Conservation (phyloP, 2,888 invertebrate genomes). For the Harmothoe impar region DNA sequence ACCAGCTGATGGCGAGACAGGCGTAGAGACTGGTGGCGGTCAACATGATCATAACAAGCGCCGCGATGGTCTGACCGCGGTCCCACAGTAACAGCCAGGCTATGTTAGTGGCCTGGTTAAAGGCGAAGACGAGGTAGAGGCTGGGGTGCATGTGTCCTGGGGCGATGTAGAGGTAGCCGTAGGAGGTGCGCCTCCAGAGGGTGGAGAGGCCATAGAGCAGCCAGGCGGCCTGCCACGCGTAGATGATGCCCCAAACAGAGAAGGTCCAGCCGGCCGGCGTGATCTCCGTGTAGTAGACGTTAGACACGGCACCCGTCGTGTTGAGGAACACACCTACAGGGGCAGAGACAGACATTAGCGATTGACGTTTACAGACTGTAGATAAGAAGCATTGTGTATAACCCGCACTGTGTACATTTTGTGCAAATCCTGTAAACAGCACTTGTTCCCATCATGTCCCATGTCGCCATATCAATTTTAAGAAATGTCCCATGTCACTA, state of each 20-base stretch:
- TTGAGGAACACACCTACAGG: slow-evolving; percentile 19
- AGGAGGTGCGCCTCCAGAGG: slow-evolving; percentile 72
- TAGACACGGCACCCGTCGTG: slow-evolving; percentile 72
- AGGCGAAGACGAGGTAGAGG: slow-evolving; percentile 70
- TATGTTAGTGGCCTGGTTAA: slow-evolving; percentile 73
- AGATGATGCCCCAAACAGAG: slow-evolving; percentile 78
- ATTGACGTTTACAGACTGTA: not conserved
- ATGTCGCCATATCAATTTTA: no score
- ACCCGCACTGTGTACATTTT: no score
- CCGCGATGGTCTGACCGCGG: slow-evolving; percentile 71
- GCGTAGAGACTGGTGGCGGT: slow-evolving; percentile 73
- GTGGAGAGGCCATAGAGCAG: slow-evolving; percentile 74
- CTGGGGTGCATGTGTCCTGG: slow-evolving; percentile 73
- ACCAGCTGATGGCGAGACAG: slow-evolving; percentile 71
- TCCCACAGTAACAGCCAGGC: slow-evolving; percentile 76
- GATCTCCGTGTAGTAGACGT: slow-evolving; percentile 73
- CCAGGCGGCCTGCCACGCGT: slow-evolving; percentile 75
- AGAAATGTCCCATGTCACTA: no score
- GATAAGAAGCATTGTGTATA: not conserved
- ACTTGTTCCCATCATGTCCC: no score
- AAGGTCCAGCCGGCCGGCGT: slow-evolving; percentile 80
- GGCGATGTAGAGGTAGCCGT: slow-evolving; percentile 74
- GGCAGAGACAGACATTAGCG: not conserved
- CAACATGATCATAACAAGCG: slow-evolving; percentile 71
- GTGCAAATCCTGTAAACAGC: no score